Evolutionary conservation across 2,797 vertebrate species (phyloP), one percentile per base, ranked within the genome.

Genomic region (Poeciliopsis turneri): DNA sequence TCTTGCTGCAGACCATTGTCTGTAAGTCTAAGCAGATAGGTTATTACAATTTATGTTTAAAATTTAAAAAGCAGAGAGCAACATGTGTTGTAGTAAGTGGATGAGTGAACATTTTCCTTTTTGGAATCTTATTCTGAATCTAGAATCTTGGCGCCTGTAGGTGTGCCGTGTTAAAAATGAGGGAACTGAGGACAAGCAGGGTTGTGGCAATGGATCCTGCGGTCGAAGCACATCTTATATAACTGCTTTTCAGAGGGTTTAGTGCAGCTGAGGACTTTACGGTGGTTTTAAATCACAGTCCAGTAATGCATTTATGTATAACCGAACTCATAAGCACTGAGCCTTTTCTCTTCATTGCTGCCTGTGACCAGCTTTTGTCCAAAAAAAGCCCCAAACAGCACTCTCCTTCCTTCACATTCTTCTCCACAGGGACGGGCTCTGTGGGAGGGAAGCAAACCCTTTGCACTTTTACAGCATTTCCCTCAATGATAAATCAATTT

Each of bases 401-500:
- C 51, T 81, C 18, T 0, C 64, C 66, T 81, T 61, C 20, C 33
- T 71, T 71, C 70, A 43, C 46, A 55, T 80, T 86, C 74, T 69
- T 55, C 55, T 47, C 53, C 59, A 82, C 61, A 47, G 75, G 78
- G 53, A 81, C 53, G 1, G 30, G 16, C 7, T 64, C 33, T 36
- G 6, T 64, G 30, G 30, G 30, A 36, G 59, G 59, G 59, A 64
- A 33, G 16, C 61, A 79, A 77, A 79, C 76, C 72, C 51, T 77
- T 83, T 74, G 77, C 53, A 77, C 74, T 79, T 81, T 57, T 68
- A 84, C 47, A 43, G 55, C 75, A 82, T 81, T 75, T 70, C 64
- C 68, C 39, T 57, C 30, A 82, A 82, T 78, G 85, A 88, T 71
- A 77, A 90, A 87, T 86, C 76, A 77, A 84, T 83, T 84, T 87